Base-by-base conservation (phyloP, 2,888 invertebrate species). In the Rugalucina vietnamica region DNA sequence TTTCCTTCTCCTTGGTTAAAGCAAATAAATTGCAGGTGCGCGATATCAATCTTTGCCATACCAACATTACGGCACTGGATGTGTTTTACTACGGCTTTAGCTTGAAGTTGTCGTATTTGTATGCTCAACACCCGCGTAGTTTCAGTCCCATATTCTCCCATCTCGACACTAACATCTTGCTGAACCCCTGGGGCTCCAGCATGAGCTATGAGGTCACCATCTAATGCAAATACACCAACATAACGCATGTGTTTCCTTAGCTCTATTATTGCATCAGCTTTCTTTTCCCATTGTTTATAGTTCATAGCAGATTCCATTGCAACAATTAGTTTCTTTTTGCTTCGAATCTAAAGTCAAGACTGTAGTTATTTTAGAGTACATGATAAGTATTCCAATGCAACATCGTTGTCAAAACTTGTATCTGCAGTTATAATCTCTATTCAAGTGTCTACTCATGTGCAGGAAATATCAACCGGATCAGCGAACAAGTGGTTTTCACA, bases 11-110 rank as follows among this genome's bases (percentile, higher is more conserved):
- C 77, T 4, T 60, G 76, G 21, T 79, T 69, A n/a, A 86, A 34
- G 79, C 86, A 86, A 0, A 83, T 65, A 32, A 84, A 86, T 21
- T 74, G 54, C 34, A 86, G 65, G 37, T 71, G 65, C 1, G 79
- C 74, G 4, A 86, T 76, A 29, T 86, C 60, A 39, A 86, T 79
- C 37, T 36, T 37, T 0, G 77, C 60, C 8, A 86, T 10, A 2
- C 32, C 50, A 21, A 71, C 70, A n/a, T 74, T 43, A 1, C 60
- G n/a, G 10, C 54, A 54, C 29, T 18, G 65, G 18, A 81, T 87
- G 72, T 87, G 86, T 27, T 34, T 57, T 12, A 80, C 72, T 14
- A 84, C 79, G 14, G 84, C 84, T n/a, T 34, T 34, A 24, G 82
- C 57, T 36, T 84, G 72, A 14, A 14, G 5, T 21, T 36, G 70